These are phyloP conservation scores for Hypselothyrea guttata DNA, from an alignment of 2,888 invertebrate species.

Conservation along the genomic window DNA sequence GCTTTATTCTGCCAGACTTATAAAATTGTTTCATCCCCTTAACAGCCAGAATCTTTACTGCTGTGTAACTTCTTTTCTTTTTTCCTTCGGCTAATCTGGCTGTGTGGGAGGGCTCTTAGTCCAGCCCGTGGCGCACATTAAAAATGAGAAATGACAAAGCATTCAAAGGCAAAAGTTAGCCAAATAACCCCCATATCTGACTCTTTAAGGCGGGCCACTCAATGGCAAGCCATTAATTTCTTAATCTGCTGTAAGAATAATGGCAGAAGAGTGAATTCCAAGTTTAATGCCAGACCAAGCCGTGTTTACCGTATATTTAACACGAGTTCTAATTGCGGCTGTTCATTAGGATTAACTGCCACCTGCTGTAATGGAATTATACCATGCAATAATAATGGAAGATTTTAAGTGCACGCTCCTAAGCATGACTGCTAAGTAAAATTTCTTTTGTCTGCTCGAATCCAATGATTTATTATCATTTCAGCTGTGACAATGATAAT, in stretches of 20 bases:
- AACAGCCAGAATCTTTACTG: conserved; percentile 7
- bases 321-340: conserved; percentile 17
- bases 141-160: conserved; percentile 40
- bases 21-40: conserved; percentile 2
- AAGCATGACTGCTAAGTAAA: neutral
- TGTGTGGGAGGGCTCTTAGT: conserved; percentile 6
- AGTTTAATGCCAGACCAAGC: conserved; percentile 1
- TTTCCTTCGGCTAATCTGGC: conserved; percentile 9
- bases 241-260: conserved; percentile 22
- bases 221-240: conserved; percentile 32
- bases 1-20: conserved; percentile 2
- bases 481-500: conserved; percentile 55
- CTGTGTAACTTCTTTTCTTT: neutral
- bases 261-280: neutral
- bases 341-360: conserved; percentile 10
- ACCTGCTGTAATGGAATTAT: neutral
- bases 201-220: neutral
- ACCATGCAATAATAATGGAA: no score
- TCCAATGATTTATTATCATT: conserved; percentile 65
- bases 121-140: conserved; percentile 25
- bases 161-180: conserved; percentile 25
- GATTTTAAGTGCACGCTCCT: conserved; percentile 4
- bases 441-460: conserved; percentile 1
- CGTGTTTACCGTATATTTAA: conserved; percentile 6
- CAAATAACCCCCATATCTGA: neutral